Conservation (phyloP, 2,888 invertebrate genomes). For the Melieria omissa region DNA sequence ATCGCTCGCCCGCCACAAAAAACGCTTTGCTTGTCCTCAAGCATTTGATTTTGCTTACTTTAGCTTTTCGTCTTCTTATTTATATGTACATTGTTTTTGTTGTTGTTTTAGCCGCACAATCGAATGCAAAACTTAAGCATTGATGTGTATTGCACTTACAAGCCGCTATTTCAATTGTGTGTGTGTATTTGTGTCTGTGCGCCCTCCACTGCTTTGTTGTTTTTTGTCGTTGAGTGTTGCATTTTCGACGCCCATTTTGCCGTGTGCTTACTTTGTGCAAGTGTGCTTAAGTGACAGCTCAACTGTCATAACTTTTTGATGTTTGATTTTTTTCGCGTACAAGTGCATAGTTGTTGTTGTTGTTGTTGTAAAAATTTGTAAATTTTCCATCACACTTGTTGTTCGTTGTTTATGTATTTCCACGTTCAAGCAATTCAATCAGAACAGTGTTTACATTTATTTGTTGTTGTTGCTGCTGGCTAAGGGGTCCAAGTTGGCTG, state of each 20-base stretch:
- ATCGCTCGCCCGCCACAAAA: too few relatives aligned
- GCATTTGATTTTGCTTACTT: background rate
- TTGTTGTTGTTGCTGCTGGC: slow-evolving; percentile 11
- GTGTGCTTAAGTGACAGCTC: slow-evolving; percentile 41
- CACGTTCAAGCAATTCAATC: slow-evolving; percentile 43
- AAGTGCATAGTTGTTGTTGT: slow-evolving; percentile 21
- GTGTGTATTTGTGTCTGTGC: background rate
- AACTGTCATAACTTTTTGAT: slow-evolving; percentile 44
- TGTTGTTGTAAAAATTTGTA: background rate
- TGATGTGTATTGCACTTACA: background rate
- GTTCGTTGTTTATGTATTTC: slow-evolving; percentile 44
- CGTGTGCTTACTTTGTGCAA: slow-evolving; percentile 5
- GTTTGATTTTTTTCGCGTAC: slow-evolving; percentile 27
- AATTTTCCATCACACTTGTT: slow-evolving; percentile 14
- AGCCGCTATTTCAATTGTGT: background rate
- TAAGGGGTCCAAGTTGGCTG: too few relatives aligned
- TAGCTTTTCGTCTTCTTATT: background rate
- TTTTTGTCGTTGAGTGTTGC: slow-evolving; percentile 36
- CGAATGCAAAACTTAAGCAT: too few relatives aligned
- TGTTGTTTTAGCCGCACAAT: too few relatives aligned
- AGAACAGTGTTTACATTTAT: slow-evolving; percentile 37
- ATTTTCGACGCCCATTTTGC: slow-evolving; percentile 25
- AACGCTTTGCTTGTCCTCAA: background rate
- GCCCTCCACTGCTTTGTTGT: background rate
- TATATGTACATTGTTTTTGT: too few relatives aligned